Percentiles rank a stretch among this genome's conserved stretches.
Conservation (phyloP, 2,797 vertebrate species). For the Mus caroli region DNA sequence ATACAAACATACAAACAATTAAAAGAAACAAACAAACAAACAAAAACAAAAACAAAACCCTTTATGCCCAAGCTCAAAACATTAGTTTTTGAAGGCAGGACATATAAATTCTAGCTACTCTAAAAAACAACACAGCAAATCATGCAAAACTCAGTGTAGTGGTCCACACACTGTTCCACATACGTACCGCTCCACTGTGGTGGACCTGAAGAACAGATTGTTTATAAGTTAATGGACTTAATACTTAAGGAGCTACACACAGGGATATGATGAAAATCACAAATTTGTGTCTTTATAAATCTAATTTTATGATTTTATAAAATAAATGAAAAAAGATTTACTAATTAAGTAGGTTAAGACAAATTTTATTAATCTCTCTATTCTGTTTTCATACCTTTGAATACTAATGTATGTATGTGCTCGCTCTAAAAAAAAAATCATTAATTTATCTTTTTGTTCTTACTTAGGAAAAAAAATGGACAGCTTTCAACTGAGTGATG, state of each 20-base stretch:
- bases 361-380: constrained; percentile 36
- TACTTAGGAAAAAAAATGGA: background rate
- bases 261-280: constrained; percentile 36
- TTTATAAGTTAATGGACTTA: constrained; percentile 50
- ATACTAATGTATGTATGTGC: background rate
- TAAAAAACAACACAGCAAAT: constrained; percentile 80
- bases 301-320: constrained; percentile 40
- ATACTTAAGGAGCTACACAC: background rate
- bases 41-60: background rate
- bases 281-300: constrained; percentile 59
- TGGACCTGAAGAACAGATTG: constrained; percentile 91
- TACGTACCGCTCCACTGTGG: constrained; percentile 94
- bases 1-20: background rate
- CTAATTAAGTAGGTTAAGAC: constrained; percentile 38
- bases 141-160: constrained; percentile 84
- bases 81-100: constrained; percentile 30
- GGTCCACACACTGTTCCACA: constrained; percentile 80
- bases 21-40: background rate
- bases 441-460: constrained; percentile 18
- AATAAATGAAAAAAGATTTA: constrained; percentile 53
- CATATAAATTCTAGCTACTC: constrained; percentile 17
- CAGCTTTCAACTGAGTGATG: background rate
- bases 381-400: background rate
- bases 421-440: background rate
- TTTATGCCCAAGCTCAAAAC: background rate